Evolutionary conservation across 2,113 vertebrate species (phyloP), one percentile per base, ranked within the genome.

Genomic region (Oriolus oriolus): DNA sequence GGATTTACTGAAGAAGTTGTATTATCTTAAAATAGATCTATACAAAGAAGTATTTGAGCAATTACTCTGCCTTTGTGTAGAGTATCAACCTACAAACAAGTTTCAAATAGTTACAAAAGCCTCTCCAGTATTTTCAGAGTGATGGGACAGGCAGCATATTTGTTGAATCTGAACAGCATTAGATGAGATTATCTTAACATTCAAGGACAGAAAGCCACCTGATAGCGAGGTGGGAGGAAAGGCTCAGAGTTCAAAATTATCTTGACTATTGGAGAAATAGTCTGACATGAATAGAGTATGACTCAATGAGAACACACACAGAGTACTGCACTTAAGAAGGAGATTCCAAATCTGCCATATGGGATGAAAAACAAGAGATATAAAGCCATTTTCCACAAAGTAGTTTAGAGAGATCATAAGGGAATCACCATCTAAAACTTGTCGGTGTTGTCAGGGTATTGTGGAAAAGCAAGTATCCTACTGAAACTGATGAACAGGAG

Each of bases 1-100:
- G 63, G 94, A 91, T 90, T 97, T 93, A 73, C 64, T 78, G 82
- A 87, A 97, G 94, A 95, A 89, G 87, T 91, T 89, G 74, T 78
- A 64, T 92, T 95, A 75, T 90, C 83, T 89, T 81, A 64, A 96
- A 90, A 54, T 50, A 74, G 61, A 90, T 79, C 76, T 96, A 16
- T 61, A 88, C 90, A 95, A 90, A 90, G 73, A 93, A 84, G 64
- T 60, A 79, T 84, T 96, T 93, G 79, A 94, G 93, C 53, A 89
- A 92, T 90, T 90, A 66, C 60, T 93, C 68, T 95, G 63, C 76
- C 54, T 95, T 96, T 96, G 84, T 92, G 30, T 41, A 60, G 60
- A 70, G 39, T 78, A 90, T 89, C 73, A 89, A 39, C 37, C 80
- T 71, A 52, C 54, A 81, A 86, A 81, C 59, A 66, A 56, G 52